Evolutionary conservation across 2,888 invertebrate species (phyloP).

Genomic region (Prosopocoilus inquinatus): DNA sequence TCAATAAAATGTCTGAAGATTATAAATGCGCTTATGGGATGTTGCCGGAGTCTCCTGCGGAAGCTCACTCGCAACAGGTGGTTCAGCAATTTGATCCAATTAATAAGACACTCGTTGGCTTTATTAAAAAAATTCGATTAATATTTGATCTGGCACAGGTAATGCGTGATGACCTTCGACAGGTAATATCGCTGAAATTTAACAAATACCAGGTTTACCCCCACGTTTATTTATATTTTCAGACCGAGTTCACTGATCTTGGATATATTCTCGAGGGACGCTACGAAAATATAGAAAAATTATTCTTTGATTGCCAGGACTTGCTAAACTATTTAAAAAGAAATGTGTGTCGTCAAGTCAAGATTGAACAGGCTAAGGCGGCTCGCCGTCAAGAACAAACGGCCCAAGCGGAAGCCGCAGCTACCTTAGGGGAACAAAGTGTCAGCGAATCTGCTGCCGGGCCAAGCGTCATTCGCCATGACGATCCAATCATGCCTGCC

Average conservation of each 20-base stretch:
- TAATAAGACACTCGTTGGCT: background rate
- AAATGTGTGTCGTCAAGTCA: too few species aligned
- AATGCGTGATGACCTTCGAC: background rate
- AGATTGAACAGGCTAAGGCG: too few species aligned
- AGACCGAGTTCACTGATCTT: too few species aligned
- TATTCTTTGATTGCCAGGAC: slow-evolving; percentile 1
- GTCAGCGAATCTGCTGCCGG: background rate
- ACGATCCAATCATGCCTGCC: background rate
- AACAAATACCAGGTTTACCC: too few species aligned
- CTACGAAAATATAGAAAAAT: slow-evolving; percentile 7
- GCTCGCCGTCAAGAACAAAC: background rate
- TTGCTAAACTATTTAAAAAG: background rate
- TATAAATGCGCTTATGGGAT: background rate
- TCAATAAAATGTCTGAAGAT: background rate
- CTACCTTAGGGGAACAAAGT: background rate
- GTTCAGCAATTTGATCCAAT: background rate
- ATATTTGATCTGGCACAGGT: slow-evolving; percentile 2
- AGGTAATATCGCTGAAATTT: too few species aligned
- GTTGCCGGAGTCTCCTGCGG: background rate
- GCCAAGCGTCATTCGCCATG: background rate
- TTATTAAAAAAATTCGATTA: slow-evolving; percentile 2
- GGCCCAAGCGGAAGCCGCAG: background rate
- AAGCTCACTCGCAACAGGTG: background rate
- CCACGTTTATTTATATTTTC: too few species aligned
- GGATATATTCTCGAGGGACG: too few species aligned